Evolutionary conservation across 2,797 vertebrate species (phyloP), one percentile per base, ranked within the genome.

Genomic region (Sorex maritimensis): DNA sequence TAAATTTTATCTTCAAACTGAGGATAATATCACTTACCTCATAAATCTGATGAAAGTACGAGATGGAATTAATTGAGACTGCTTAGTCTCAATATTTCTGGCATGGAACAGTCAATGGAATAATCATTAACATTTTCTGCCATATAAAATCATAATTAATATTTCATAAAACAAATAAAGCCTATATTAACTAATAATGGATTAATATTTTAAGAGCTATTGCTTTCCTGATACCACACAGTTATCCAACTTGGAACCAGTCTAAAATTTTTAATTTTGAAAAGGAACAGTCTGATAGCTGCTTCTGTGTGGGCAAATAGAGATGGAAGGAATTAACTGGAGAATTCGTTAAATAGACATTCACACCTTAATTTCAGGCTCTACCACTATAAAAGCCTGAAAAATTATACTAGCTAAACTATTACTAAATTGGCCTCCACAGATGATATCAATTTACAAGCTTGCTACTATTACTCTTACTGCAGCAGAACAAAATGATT

Each of bases 181-280:
- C 1, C 1, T 68, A 23, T 86, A 86, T 61, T 12, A 90, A 79
- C 52, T 92, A 68, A 73, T 55, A 9, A 38, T 72, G 5, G 30
- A 86, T 84, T 77, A 94, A 21, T 65, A 78, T 73, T 88, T 95
- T 84, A 26, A 81, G 24, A 72, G 1, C 81, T 88, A 5, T 49
- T 10, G 80, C 10, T 72, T 75, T 73, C 4, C 2, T 65, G 73
- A 67, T 74, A 71, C 15, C 21, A 63, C 7, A 24, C 61, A 52
- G 49, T 52, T 72, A 78, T 78, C 49, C 81, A 78, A 67, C 19
- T 28, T 67, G 12, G 65, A 67, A 28, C 24, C 58, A 21, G 5
- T 77, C 5, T 78, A 87, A 19, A 91, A 74, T 21, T 78, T 90
- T 95, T 92, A 83, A 44, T 81, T 41, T 86, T 6, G 49, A 63